A percentile compares a stretch with the other conserved stretches of the same genome.
Evolutionary conservation across 1,140 invertebrate genomes (phyloP).

Genomic region (Brevipalpus yothersi): DNA sequence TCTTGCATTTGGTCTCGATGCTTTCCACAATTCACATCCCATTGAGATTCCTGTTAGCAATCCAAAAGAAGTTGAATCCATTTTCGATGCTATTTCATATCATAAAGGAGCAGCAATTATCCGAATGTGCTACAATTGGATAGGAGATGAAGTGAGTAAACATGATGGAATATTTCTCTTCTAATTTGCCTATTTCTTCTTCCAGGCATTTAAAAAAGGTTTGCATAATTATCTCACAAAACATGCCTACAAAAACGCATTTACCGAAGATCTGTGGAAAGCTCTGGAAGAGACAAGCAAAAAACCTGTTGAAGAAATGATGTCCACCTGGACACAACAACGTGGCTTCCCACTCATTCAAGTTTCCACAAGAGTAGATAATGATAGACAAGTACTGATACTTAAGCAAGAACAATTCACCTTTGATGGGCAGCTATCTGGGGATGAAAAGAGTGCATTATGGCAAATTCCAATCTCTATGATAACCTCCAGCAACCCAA

Average conservation of each 20-base stretch:
- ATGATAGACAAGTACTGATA: slow-evolving; percentile 34
- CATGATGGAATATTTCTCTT: not conserved
- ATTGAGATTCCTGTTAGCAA: slow-evolving; percentile 38
- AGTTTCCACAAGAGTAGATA: slow-evolving; percentile 20
- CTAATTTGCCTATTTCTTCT: not conserved
- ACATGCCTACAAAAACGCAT: slow-evolving; percentile 70
- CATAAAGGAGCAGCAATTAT: slow-evolving; percentile 25
- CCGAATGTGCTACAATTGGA: slow-evolving; percentile 11
- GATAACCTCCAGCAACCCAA: slow-evolving; percentile 40
- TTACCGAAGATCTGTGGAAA: slow-evolving; percentile 82
- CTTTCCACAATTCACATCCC: slow-evolving; percentile 55
- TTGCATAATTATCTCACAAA: slow-evolving; percentile 77
- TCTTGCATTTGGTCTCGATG: slow-evolving; percentile 29
- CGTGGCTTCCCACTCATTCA: slow-evolving; percentile 59
- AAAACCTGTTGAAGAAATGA: slow-evolving; percentile 64
- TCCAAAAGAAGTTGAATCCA: slow-evolving; percentile 21
- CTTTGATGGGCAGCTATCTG: slow-evolving; percentile 35
- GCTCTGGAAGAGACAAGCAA: slow-evolving; percentile 65
- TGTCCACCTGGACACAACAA: slow-evolving; percentile 84
- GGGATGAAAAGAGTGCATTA: slow-evolving; percentile 15
- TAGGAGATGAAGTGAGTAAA: slow-evolving; percentile 9
- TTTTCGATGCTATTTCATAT: slow-evolving; percentile 27
- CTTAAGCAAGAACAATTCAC: slow-evolving; percentile 64
- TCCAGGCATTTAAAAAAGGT: slow-evolving; percentile 55
- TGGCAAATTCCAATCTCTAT: slow-evolving; percentile 80